Percentiles rank a stretch among this genome's conserved stretches.
These are phyloP conservation scores for Bergia puertoricense DNA, from an alignment of 92 coral and sea anemone species.

Conservation along the genomic window DNA sequence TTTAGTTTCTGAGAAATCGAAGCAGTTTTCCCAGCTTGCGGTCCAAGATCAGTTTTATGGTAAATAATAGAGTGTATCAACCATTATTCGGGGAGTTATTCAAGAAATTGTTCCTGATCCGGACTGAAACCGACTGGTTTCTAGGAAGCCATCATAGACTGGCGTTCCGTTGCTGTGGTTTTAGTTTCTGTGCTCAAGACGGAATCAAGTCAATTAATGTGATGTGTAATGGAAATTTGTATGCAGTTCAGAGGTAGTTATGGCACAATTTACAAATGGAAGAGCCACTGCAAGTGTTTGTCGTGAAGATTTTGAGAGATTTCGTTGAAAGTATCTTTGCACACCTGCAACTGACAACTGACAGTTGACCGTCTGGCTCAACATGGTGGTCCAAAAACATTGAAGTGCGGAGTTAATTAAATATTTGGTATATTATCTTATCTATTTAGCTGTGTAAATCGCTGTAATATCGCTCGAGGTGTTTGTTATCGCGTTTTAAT, in stretches of 20 bases:
- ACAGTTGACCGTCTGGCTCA: constrained; percentile 20
- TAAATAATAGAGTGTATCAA: constrained; percentile 31
- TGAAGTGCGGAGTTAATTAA: constrained; percentile 26
- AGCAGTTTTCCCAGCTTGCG: constrained; percentile 34
- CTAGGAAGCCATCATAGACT: constrained; percentile 16
- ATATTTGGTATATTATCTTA: constrained; percentile 12
- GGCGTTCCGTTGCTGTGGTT: constrained; percentile 48
- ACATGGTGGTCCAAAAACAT: constrained; percentile 22
- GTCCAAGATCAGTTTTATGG: background rate
- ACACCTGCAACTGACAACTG: constrained; percentile 41
- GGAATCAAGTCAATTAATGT: background rate
- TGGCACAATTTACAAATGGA: constrained; percentile 4
- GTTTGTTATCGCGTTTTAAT: background rate
- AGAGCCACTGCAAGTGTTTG: background rate
- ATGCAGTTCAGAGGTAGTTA: background rate
- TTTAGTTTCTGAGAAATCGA: background rate
- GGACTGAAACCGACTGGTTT: background rate
- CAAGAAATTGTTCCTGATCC: background rate
- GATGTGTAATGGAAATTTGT: background rate
- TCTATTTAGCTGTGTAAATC: constrained; percentile 28
- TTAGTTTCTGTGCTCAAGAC: background rate
- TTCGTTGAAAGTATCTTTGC: background rate
- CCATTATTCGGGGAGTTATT: background rate
- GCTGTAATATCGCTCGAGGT: background rate
- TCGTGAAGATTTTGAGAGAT: background rate